Base-by-base conservation (phyloP, 2,888 invertebrate species). In the Synanthedon vespiformis region DNA sequence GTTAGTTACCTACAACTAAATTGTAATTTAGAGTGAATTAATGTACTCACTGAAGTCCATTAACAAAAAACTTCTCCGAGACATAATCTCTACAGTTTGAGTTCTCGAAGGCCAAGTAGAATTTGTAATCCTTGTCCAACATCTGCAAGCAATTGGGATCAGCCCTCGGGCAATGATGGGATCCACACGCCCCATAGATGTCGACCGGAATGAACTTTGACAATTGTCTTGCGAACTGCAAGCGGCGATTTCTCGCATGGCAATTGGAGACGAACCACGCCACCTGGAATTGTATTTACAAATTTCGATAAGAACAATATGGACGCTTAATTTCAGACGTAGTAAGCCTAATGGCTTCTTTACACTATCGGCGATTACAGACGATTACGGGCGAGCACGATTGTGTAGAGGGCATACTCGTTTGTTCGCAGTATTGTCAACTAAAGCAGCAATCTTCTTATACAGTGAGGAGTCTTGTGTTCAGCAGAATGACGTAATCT, bases 181-280 rank as follows among this genome's bases (percentile, higher is more conserved):
- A 89, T 18, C 97, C 97, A 75, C 97, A 98, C 4, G 93, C 93
- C 12, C 97, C 97, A 80, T 95, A 97, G 62, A 97, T 95, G 74
- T 97, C 97, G 56, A 95, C 95, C 58, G 92, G 89, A 62, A 98
- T 96, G 82, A 94, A 89, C 77, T 96, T 95, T 58, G 92, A 90
- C 53, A 98, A 88, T 74, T 94, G 94, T 61, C 92, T 91, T 10
- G 97, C 98, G 79, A 94, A 98, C 62, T 95, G 93, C 56, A 96
- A 87, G 11, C 98, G 90, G 3, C 93, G 93, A 77, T 98, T 98
- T 53, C 95, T 90, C 3, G 98, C 97, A 58, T 95, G 95, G 74
- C 98, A 98, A 82, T 98, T 98, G 41, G 98, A 98, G 53, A 98
- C 98, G 83, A 98, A 98, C 98, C 98, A 98, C 52, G 98, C 98